Base-by-base conservation (phyloP, 1,140 invertebrate species). In the Phocides pigmalion region DNA sequence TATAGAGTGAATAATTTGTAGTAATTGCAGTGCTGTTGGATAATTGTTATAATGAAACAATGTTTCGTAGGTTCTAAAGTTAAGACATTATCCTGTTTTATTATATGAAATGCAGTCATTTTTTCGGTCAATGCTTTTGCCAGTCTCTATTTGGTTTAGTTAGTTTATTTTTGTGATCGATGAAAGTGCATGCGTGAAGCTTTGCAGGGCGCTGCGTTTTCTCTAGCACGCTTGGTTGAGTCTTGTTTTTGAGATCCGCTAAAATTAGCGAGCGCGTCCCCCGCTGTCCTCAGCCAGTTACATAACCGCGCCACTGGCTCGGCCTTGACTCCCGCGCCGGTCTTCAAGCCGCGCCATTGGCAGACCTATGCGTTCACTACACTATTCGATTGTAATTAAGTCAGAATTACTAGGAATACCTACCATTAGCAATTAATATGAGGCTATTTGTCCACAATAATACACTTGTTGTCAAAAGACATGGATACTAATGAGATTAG, bases 291-390 rank as follows among this genome's bases (percentile, higher is more conserved):
- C 80, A 76, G 68, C 70, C 68, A 59, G 75, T 90, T 90, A 89
- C 67, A 83, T 90, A 90, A 90, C 73, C 79, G 76, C 84, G 77
- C 76, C 82, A 82, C 79, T 68, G 72, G 62, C 46, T 61, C 80
- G 87, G 87, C 88, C 88, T 90, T 90, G 88, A 90, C 87, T 90
- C 88, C 88, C 83, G 88, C 88, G 88, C 87, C 78, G 81, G 68
- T 74, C 68, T 66, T 68, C 68, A 68, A 66, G 68, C 50, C 62
- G 68, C 71, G 70, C 77, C 75, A 82, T 76, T 83, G 72, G 74
- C 76, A 74, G 64, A 73, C 67, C 49, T 70, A 80, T 76, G 64
- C 74, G 66, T 72, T 70, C 44, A 69, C 66, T 62, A 67, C 47
- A 25, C 53, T 9, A 41, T 42, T 32, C 9, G 28, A 32, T 32